A percentile compares a stretch with the other conserved stretches of the same genome.
These are phyloP conservation scores for Chrysopilus asiliformis DNA, from an alignment of 2,888 invertebrate genomes.

Conservation along the genomic window DNA sequence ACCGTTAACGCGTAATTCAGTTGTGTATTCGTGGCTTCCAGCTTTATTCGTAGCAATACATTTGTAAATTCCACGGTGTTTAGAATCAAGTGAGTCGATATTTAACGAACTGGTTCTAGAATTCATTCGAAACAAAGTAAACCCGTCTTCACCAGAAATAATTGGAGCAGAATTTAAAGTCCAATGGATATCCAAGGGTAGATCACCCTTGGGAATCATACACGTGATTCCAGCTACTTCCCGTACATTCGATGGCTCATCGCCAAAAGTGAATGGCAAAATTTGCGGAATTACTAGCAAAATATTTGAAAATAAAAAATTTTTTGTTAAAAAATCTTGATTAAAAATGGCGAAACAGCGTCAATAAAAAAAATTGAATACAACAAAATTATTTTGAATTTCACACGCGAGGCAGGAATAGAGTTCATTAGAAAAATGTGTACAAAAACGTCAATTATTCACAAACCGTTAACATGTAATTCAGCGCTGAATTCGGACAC, in stretches of 20 bases:
- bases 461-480: conserved; percentile 46
- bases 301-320: no score
- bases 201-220: conserved; percentile 43
- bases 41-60: conserved; percentile 62
- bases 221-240: conserved; percentile 43
- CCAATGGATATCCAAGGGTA: conserved; percentile 51
- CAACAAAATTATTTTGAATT: no score
- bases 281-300: conserved; percentile 45
- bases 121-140: conserved; percentile 23
- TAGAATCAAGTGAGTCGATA: conserved; percentile 42
- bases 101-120: conserved; percentile 39
- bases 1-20: conserved; percentile 27
- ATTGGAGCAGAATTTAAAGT: conserved; percentile 35
- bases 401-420: no score
- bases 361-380: neutral
- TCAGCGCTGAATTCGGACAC: conserved; percentile 49
- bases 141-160: conserved; percentile 23
- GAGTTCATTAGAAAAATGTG: conserved; percentile 36
- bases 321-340: conserved; percentile 17
- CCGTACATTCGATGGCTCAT: conserved; percentile 38
- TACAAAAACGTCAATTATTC: no score
- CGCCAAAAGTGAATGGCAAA: conserved; percentile 42
- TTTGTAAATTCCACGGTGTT: conserved; percentile 60
- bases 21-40: conserved; percentile 39
- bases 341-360: neutral